Conservation (phyloP, 2,113 vertebrate genomes). For the Macquaria ambigua region DNA sequence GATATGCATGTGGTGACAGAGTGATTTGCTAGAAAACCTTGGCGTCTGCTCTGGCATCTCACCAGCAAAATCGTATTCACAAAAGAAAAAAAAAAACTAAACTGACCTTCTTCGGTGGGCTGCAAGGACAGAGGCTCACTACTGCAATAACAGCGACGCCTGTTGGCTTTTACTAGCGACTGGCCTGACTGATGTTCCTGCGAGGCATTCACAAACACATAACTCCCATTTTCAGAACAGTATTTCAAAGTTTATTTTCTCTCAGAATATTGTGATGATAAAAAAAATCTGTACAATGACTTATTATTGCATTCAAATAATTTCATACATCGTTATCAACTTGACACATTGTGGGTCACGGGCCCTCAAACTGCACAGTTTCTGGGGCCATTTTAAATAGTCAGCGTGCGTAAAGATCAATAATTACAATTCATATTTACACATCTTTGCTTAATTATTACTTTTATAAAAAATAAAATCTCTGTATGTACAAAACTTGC, state of each 20-base stretch:
- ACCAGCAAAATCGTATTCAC: slow-evolving; percentile 58
- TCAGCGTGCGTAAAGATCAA: slow-evolving; percentile 81
- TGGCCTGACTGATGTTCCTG: slow-evolving; percentile 23
- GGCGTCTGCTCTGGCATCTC: slow-evolving; percentile 60
- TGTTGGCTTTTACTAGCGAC: slow-evolving; percentile 55
- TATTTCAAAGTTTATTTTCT: slow-evolving; percentile 82
- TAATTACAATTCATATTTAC: slow-evolving; percentile 80
- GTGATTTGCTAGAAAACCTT: slow-evolving; percentile 49
- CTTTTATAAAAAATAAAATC: slow-evolving; percentile 83
- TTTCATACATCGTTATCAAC: slow-evolving; percentile 75
- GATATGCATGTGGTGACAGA: slow-evolving; percentile 30
- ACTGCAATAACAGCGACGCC: slow-evolving; percentile 77
- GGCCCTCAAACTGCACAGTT: slow-evolving; percentile 59
- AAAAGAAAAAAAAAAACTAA: slow-evolving; percentile 27
- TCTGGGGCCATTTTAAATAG: slow-evolving; percentile 79
- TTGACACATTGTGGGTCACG: slow-evolving; percentile 70
- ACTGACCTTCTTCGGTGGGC: slow-evolving; percentile 70
- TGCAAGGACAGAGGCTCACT: slow-evolving; percentile 67
- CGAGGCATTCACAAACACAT: slow-evolving; percentile 12
- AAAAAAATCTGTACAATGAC: slow-evolving; percentile 79
- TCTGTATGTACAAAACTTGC: slow-evolving; percentile 86
- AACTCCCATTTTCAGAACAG: slow-evolving; percentile 27
- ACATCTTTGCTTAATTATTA: slow-evolving; percentile 71
- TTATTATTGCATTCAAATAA: slow-evolving; percentile 81
- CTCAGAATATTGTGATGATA: slow-evolving; percentile 71